Percentiles rank a stretch among this genome's conserved stretches.
phyloP scores from a whole-genome alignment of 2,113 vertebrate genomes.

The Plecturocebus donacophilus region DNA sequence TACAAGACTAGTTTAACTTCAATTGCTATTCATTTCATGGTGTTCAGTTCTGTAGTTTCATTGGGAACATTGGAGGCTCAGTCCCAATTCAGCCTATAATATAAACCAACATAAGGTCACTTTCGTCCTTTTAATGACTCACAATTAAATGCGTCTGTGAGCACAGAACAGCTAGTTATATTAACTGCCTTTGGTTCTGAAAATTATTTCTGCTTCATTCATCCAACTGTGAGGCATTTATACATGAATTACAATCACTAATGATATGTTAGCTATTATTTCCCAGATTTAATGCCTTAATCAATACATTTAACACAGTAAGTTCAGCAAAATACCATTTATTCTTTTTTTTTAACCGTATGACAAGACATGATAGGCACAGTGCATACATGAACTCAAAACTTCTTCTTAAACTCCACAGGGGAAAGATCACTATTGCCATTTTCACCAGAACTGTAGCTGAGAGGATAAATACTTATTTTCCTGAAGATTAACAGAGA shows the following conservation, averaged over 20 bases:
- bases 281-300: slow-evolving; percentile 33
- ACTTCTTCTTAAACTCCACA: not conserved
- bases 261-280: not conserved
- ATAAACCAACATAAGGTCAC: not conserved
- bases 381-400: not conserved
- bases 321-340: not conserved
- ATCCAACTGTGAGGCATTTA: not conserved
- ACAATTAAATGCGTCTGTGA: not conserved
- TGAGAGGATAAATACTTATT: slow-evolving; percentile 42
- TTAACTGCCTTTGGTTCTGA: not conserved
- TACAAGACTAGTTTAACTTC: slow-evolving; percentile 9
- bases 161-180: not conserved
- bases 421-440: not conserved
- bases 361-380: not conserved
- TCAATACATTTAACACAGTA: not conserved
- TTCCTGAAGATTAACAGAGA: not conserved
- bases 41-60: slow-evolving; percentile 36
- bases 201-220: not conserved
- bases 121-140: slow-evolving; percentile 16
- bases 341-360: not conserved
- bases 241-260: not conserved
- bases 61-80: not conserved
- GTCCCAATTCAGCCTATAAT: not conserved
- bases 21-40: slow-evolving; percentile 38
- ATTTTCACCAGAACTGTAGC: not conserved